Conservation (phyloP, 2,113 vertebrate species). For the Athene noctua region DNA sequence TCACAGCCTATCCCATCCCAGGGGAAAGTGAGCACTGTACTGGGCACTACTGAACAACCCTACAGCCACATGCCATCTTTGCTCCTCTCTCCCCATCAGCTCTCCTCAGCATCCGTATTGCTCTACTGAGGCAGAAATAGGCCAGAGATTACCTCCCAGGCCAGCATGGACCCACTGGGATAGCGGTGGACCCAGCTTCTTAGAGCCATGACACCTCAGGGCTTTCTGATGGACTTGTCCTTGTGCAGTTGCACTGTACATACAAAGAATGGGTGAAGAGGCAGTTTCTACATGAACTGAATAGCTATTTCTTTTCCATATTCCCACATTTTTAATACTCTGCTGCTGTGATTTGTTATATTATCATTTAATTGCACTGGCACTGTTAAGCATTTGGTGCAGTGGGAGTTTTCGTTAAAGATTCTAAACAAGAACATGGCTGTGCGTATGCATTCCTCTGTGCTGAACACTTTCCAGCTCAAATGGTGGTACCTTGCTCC, state of each 20-base stretch:
- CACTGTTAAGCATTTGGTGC: background rate
- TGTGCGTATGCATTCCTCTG: background rate
- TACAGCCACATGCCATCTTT: background rate
- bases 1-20: background rate
- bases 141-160: background rate
- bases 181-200: background rate
- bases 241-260: background rate
- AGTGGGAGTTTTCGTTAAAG: background rate
- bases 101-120: background rate
- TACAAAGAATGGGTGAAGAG: background rate
- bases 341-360: background rate
- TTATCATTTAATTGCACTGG: background rate
- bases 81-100: background rate
- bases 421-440: background rate
- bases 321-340: background rate
- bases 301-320: background rate
- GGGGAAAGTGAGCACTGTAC: background rate
- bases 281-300: background rate
- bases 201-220: rapidly evolving
- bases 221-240: background rate
- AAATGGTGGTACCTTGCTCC: background rate
- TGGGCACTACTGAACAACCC: background rate
- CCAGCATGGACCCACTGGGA: rapidly evolving
- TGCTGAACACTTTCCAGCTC: background rate
- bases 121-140: background rate